These are phyloP conservation scores for Callyntrura sp. DNA, from an alignment of 2,888 invertebrate species.

Conservation along the genomic window DNA sequence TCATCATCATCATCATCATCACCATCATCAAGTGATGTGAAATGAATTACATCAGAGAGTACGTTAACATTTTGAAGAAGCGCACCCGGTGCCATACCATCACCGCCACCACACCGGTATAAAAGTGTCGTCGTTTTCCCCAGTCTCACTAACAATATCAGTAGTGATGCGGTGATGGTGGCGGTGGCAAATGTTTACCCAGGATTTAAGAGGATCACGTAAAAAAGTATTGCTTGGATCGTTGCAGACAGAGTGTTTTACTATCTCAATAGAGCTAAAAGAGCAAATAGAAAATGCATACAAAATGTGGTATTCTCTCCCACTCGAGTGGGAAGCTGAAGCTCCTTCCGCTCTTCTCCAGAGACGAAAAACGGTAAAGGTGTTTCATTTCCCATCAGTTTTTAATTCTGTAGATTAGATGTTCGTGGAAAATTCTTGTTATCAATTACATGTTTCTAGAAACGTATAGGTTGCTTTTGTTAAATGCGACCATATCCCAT, in stretches of 20 bases:
- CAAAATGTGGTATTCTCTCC: background rate
- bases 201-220: conserved; percentile 38
- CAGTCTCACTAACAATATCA: conserved; percentile 18
- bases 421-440: background rate
- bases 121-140: background rate
- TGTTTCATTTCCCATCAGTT: conserved; percentile 53
- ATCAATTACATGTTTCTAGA: conserved; percentile 1
- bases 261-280: background rate
- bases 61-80: background rate
- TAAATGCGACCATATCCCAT: too few species aligned
- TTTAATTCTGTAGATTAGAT: conserved; percentile 28
- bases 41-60: conserved; percentile 38
- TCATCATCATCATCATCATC: conserved; percentile 15
- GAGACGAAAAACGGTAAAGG: conserved; percentile 19
- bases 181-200: conserved; percentile 24
- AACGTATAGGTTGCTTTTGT: background rate
- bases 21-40: conserved; percentile 35
- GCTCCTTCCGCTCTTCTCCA: background rate
- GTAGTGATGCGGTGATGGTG: too few species aligned
- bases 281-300: conserved; percentile 38
- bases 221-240: conserved; percentile 8
- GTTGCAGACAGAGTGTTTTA: background rate
- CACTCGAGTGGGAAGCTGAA: background rate
- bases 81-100: background rate
- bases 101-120: background rate